Evolutionary conservation across 2,113 vertebrate species (phyloP).

Genomic region (Chunga burmeisteri): DNA sequence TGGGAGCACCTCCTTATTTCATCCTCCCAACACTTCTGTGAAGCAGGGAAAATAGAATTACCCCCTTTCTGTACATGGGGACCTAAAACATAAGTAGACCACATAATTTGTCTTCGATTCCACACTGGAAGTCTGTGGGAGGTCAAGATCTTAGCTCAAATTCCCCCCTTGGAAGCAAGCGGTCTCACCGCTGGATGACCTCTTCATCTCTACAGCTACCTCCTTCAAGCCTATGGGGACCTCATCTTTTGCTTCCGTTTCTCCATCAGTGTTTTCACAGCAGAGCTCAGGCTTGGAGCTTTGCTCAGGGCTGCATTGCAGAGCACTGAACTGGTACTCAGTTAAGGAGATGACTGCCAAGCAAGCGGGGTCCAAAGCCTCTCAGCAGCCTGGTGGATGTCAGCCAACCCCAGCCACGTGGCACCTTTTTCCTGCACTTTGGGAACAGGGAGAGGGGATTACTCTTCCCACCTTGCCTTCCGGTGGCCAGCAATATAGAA

Average conservation of each 20-base stretch:
- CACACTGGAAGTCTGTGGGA: neutral
- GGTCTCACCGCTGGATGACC: neutral
- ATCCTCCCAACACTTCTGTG: neutral
- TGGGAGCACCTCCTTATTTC: neutral
- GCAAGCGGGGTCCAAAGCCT: neutral
- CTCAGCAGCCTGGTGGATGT: neutral
- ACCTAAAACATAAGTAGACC: neutral
- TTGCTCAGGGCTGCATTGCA: neutral
- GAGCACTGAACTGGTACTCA: neutral
- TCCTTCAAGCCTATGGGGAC: neutral
- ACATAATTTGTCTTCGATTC: neutral
- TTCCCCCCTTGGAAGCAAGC: neutral
- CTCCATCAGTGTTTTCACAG: neutral
- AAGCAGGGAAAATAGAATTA: neutral
- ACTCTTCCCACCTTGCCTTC: neutral
- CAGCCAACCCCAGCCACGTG: neutral
- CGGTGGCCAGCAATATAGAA: neutral
- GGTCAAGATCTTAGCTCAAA: neutral
- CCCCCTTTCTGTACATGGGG: neutral
- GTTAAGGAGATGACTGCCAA: neutral
- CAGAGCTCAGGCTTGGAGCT: neutral
- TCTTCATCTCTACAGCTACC: neutral
- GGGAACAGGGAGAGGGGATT: neutral
- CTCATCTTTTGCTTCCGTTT: constrained; percentile 42
- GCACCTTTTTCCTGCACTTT: neutral